phyloP scores from a whole-genome alignment of 92 coral and sea anemone species.

The Paramuricea clavata region DNA sequence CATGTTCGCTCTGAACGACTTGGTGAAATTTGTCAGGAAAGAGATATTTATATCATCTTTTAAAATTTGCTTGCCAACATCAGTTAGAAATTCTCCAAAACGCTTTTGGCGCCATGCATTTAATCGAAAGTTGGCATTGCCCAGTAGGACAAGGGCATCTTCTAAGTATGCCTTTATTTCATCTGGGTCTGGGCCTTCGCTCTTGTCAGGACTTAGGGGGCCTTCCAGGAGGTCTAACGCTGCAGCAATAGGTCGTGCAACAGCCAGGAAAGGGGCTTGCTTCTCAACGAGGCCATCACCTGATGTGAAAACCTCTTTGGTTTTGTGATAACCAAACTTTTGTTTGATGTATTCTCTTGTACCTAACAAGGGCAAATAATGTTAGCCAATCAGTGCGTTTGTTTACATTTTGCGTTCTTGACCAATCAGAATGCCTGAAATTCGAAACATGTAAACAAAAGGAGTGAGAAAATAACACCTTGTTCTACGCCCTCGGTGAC shows the following conservation, averaged over 20 bases:
- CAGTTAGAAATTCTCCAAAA: constrained; percentile 52
- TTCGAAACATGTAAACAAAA: too few relatives aligned
- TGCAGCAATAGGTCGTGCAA: constrained; percentile 68
- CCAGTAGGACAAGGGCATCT: constrained; percentile 71
- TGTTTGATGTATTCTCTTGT: constrained; percentile 46
- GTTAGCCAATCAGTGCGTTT: too few relatives aligned
- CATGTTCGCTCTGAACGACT: constrained; percentile 31
- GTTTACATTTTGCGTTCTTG: too few relatives aligned
- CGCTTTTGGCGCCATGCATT: constrained; percentile 76
- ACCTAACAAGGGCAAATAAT: too few relatives aligned
- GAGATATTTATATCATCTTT: constrained; percentile 45
- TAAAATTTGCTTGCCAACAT: constrained; percentile 68
- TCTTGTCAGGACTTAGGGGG: constrained; percentile 34
- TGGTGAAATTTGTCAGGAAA: constrained; percentile 26
- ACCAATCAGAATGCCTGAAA: too few relatives aligned
- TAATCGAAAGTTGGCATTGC: constrained; percentile 66
- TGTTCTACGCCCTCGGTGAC: too few relatives aligned
- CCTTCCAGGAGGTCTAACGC: constrained; percentile 55
- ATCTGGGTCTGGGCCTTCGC: constrained; percentile 65
- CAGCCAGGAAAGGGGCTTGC: constrained; percentile 57
- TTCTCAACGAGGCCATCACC: constrained; percentile 65
- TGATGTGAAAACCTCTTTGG: constrained; percentile 61
- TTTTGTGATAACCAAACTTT: constrained; percentile 58
- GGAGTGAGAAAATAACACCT: too few relatives aligned
- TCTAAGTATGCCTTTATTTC: constrained; percentile 57